Conservation (phyloP, 2,113 vertebrate species). For the Lamprotornis superbus region DNA sequence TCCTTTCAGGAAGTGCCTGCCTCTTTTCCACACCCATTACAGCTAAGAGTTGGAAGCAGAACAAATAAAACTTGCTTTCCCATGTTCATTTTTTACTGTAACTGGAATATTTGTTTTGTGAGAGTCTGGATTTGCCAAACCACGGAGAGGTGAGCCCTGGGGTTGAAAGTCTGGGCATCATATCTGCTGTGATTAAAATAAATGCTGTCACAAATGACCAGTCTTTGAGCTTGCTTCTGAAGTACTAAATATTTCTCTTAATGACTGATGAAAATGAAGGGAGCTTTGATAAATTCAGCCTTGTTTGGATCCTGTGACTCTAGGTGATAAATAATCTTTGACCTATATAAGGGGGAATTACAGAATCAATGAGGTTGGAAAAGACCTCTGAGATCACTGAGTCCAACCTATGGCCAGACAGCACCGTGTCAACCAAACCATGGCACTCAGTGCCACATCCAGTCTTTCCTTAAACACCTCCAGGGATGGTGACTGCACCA, state of each 20-base stretch:
- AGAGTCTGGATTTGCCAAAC: neutral
- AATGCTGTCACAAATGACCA: neutral
- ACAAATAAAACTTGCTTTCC: neutral
- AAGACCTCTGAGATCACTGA: neutral
- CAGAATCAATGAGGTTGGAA: neutral
- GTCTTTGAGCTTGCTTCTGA: neutral
- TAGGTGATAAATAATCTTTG: neutral
- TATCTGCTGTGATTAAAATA: neutral
- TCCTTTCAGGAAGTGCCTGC: constrained; percentile 4
- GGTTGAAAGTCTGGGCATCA: neutral
- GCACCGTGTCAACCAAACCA: accelerated
- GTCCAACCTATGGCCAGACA: neutral
- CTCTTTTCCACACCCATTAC: constrained; percentile 3
- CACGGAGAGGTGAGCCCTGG: neutral
- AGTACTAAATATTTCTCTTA: neutral
- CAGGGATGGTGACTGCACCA: accelerated
- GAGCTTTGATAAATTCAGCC: neutral
- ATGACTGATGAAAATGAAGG: neutral
- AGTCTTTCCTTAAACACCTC: neutral
- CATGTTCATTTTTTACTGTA: neutral
- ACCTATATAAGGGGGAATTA: neutral
- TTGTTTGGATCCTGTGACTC: accelerated
- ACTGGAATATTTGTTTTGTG: neutral
- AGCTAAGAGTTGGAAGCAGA: constrained; percentile 17
- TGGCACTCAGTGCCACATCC: neutral